These are phyloP conservation scores for Drosophila sproati DNA, from an alignment of 1,140 invertebrate genomes.

Conservation along the genomic window DNA sequence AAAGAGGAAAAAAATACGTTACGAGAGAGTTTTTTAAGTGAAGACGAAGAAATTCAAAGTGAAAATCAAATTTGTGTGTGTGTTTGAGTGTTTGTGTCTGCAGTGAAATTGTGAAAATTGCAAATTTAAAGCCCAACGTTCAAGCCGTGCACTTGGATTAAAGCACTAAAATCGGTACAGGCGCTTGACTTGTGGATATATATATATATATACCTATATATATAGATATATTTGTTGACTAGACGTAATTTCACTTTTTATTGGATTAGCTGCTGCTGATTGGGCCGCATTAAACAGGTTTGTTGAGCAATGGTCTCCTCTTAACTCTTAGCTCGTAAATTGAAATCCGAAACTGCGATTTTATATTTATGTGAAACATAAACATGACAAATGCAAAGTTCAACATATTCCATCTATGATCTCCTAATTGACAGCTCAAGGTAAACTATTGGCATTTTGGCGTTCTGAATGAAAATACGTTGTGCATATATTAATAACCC, in stretches of 20 bases:
- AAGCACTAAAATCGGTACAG: constrained; percentile 50
- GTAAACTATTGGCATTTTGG: constrained; percentile 66
- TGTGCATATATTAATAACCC: not conserved
- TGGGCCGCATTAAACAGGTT: constrained; percentile 63
- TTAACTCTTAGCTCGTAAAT: constrained; percentile 28
- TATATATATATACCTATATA: not conserved
- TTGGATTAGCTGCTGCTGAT: constrained; percentile 71
- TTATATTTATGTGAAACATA: constrained; percentile 22
- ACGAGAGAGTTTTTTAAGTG: constrained; percentile 58
- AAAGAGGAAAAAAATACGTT: constrained; percentile 26
- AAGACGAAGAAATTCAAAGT: constrained; percentile 66
- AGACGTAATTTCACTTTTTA: constrained; percentile 77
- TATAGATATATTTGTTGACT: not conserved
- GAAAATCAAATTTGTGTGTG: constrained; percentile 67
- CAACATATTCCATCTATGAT: constrained; percentile 17
- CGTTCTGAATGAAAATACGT: not conserved
- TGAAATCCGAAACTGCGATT: constrained; percentile 53
- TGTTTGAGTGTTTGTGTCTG: constrained; percentile 31
- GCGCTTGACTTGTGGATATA: not conserved
- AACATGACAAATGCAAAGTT: constrained; percentile 35
- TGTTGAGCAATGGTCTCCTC: constrained; percentile 59
- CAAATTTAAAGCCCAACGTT: constrained; percentile 57
- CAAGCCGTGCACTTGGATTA: constrained; percentile 73
- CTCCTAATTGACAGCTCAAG: constrained; percentile 50
- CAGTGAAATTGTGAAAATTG: constrained; percentile 77